Conservation (phyloP, 2,888 invertebrate species). For the Tenthredo amoena region DNA sequence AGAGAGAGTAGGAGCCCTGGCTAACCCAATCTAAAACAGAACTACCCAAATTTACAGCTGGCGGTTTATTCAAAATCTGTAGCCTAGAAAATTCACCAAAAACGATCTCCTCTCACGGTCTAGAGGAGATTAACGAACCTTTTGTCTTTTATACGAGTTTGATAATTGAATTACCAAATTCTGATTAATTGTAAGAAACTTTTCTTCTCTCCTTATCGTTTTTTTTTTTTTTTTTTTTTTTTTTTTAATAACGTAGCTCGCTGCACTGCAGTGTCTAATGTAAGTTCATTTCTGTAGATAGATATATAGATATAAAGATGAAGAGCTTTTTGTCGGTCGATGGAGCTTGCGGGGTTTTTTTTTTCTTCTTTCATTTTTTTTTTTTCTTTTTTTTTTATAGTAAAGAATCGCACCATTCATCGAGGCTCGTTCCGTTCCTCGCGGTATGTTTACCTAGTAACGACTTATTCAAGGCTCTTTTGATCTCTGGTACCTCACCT, state of each 20-base stretch:
- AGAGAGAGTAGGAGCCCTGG: slow-evolving; percentile 35
- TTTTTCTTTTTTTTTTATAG: neutral
- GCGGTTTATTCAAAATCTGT: neutral
- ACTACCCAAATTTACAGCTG: slow-evolving; percentile 20
- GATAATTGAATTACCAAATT: no score
- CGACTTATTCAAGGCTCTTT: slow-evolving; percentile 47
- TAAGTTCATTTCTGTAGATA: neutral
- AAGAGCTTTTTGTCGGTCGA: neutral
- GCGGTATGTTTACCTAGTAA: slow-evolving; percentile 45
- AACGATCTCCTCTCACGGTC: no score
- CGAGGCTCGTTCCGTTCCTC: slow-evolving; percentile 6
- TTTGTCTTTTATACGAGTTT: no score
- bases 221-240: neutral
- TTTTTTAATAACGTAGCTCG: neutral
- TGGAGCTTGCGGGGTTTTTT: neutral
- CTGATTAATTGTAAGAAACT: no score
- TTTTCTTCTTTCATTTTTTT: neutral
- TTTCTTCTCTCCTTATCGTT: neutral
- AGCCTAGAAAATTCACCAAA: neutral
- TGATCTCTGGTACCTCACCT: slow-evolving; percentile 41
- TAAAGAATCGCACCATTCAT: slow-evolving; percentile 26
- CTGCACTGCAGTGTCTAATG: neutral
- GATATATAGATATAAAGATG: neutral
- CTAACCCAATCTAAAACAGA: neutral
- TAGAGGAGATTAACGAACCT: no score